A percentile compares a stretch with the other conserved stretches of the same genome.
These are phyloP conservation scores for Dendroctonus valens DNA, from an alignment of 1,140 invertebrate species.

Conservation along the genomic window DNA sequence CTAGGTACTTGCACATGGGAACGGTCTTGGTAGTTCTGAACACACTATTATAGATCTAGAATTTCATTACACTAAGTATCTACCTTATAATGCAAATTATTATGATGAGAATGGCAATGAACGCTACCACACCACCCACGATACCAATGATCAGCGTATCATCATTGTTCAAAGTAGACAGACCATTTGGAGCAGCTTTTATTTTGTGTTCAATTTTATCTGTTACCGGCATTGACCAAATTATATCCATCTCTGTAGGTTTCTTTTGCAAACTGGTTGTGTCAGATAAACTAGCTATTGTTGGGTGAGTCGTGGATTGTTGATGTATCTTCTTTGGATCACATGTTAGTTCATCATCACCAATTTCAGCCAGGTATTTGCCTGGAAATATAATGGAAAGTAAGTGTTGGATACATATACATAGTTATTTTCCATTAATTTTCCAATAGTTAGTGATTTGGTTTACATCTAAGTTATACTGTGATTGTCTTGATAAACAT, in stretches of 20 bases:
- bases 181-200: slow-evolving; percentile 57
- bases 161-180: slow-evolving; percentile 71
- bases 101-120: slow-evolving; percentile 84
- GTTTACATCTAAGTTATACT: no score
- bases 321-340: slow-evolving; percentile 61
- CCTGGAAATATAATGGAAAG: slow-evolving; percentile 47
- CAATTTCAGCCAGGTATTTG: slow-evolving; percentile 67
- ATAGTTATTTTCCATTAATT: no score
- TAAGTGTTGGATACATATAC: no score
- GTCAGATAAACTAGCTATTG: slow-evolving; percentile 48
- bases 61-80: background rate
- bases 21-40: no score
- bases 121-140: slow-evolving; percentile 85
- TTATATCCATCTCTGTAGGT: slow-evolving; percentile 77
- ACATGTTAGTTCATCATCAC: slow-evolving; percentile 76
- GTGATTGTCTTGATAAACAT: no score
- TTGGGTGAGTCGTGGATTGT: slow-evolving; percentile 44
- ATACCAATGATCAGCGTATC: slow-evolving; percentile 91
- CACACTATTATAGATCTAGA: no score
- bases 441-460: no score
- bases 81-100: slow-evolving; percentile 80
- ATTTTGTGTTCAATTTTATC: slow-evolving; percentile 54
- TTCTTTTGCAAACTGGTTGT: slow-evolving; percentile 55
- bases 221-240: slow-evolving; percentile 74
- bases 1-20: no score